Percentiles rank a stretch among this genome's conserved stretches.
phyloP scores from a whole-genome alignment of 2,888 invertebrate genomes.

The Nomada goodeniana region DNA sequence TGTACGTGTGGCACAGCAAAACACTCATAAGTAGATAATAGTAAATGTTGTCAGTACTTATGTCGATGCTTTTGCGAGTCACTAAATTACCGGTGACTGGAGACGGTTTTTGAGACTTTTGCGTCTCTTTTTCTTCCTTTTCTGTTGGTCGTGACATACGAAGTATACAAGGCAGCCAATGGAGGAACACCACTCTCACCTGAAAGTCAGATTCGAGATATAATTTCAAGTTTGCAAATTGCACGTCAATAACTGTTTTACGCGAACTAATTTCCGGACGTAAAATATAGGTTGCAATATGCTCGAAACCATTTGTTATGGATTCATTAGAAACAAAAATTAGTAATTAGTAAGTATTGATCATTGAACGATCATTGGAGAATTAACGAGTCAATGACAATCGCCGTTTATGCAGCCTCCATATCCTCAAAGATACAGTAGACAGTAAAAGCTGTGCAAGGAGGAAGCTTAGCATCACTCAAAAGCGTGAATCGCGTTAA shows the following conservation, averaged over 20 bases:
- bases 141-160: slow-evolving; percentile 94
- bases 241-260: too few species aligned
- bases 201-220: slow-evolving; percentile 81
- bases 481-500: slow-evolving; percentile 56
- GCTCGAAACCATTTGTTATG: too few species aligned
- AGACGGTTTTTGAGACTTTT: slow-evolving; percentile 83
- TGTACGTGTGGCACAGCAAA: slow-evolving; percentile 63
- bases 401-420: neutral
- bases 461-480: slow-evolving; percentile 23
- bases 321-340: too few species aligned
- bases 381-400: neutral
- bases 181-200: slow-evolving; percentile 96
- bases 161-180: slow-evolving; percentile 98
- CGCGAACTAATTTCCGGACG: too few species aligned
- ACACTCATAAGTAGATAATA: slow-evolving; percentile 42
- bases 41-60: slow-evolving; percentile 52
- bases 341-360: too few species aligned
- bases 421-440: neutral
- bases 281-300: too few species aligned
- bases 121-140: slow-evolving; percentile 82
- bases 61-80: slow-evolving; percentile 59
- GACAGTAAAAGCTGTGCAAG: slow-evolving; percentile 40
- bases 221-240: too few species aligned
- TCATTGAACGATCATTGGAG: too few species aligned
- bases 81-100: slow-evolving; percentile 80